Percentiles rank a stretch among this genome's conserved stretches.
phyloP scores from a whole-genome alignment of 2,797 vertebrate species.

The Echiichthys vipera region DNA sequence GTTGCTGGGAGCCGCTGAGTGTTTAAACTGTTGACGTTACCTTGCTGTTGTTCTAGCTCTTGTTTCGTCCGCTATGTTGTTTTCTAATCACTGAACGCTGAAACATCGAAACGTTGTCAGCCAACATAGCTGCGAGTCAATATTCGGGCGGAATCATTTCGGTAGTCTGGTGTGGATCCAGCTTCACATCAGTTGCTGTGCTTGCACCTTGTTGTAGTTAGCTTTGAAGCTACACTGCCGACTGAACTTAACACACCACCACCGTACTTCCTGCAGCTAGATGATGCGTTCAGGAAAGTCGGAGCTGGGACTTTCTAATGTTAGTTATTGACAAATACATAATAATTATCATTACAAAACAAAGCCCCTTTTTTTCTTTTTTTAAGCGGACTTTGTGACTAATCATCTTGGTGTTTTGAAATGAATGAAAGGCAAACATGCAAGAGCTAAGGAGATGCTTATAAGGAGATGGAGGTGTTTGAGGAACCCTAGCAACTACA shows the following conservation, averaged over 20 bases:
- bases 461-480: no score
- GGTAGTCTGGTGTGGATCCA: no score
- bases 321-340: no score
- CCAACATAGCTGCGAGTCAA: conserved; percentile 39
- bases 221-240: conserved; percentile 43
- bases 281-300: conserved; percentile 58
- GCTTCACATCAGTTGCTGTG: neutral
- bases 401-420: no score
- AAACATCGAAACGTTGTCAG: neutral
- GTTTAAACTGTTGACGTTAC: conserved; percentile 54
- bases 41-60: conserved; percentile 64
- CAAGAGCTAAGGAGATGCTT: no score
- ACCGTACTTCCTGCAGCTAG: conserved; percentile 61
- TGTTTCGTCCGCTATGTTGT: conserved; percentile 35
- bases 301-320: neutral
- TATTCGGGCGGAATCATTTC: conserved; percentile 13
- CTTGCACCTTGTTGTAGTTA: conserved; percentile 39
- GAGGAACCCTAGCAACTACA: no score
- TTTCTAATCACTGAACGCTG: conserved; percentile 12
- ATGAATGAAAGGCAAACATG: no score
- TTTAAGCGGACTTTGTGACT: no score
- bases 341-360: neutral
- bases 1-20: neutral
- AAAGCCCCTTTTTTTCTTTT: no score
- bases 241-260: conserved; percentile 15